Percentiles rank a stretch among this genome's conserved stretches.
Evolutionary conservation across 2,888 invertebrate genomes (phyloP).

Genomic region (Eristalis arbustorum): DNA sequence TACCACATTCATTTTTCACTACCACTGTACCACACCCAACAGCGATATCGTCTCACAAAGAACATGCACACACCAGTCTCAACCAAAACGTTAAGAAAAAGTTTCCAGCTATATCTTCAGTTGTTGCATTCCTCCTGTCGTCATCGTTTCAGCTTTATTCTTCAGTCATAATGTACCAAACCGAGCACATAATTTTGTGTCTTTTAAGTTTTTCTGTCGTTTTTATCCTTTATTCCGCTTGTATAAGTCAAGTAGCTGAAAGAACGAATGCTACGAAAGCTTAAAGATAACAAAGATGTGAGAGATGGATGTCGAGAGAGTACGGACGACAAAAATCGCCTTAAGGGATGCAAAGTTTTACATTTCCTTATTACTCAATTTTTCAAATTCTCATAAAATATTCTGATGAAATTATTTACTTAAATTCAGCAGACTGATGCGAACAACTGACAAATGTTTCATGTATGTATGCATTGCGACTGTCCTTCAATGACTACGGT

Average conservation of each 20-base stretch:
- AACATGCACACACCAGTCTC: not conserved
- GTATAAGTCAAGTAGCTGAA: slow-evolving; percentile 2
- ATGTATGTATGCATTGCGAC: too few species aligned
- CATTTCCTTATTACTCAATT: not conserved
- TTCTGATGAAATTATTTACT: not conserved
- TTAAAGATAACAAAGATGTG: not conserved
- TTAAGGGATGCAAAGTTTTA: not conserved
- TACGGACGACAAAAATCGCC: not conserved
- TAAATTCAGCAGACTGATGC: not conserved
- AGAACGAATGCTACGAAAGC: not conserved
- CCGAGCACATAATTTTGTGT: slow-evolving; percentile 4
- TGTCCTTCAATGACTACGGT: too few species aligned
- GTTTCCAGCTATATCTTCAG: not conserved
- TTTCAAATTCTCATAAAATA: not conserved
- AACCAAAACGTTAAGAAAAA: not conserved
- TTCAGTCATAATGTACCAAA: slow-evolving; percentile 1
- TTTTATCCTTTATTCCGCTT: not conserved
- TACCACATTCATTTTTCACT: not conserved
- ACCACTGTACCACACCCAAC: not conserved
- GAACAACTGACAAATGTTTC: not conserved
- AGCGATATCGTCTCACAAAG: not conserved
- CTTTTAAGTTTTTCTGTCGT: not conserved
- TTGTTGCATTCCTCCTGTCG: not conserved
- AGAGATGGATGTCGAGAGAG: not conserved
- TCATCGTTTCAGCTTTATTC: not conserved